Evolutionary conservation across 2,888 invertebrate genomes (phyloP), one percentile per base, ranked within the genome.

Genomic region (Venustoraphidia nigricollis): DNA sequence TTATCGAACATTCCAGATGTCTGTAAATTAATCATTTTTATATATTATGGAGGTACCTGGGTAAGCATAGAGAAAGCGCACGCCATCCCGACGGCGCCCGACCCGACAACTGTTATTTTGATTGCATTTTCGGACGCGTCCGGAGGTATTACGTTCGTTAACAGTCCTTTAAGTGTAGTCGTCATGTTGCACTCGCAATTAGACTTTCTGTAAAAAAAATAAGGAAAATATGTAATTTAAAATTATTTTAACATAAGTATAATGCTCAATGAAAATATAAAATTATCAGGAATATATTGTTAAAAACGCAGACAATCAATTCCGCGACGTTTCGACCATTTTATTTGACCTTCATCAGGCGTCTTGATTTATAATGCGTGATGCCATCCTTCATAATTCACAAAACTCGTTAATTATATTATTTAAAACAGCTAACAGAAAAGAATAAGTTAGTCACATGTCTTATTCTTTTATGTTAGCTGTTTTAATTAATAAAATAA

Each of bases 51-150:
- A 43, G 52, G 54, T 61, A 76, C 77, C 69, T 78, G 75, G 27
- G 75, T 72, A 41, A 80, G 66, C 48, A 79, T 67, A 38, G 72
- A 66, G 59, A 73, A 77, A 41, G 73, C 75, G 56, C 73, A 69
- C 1, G 78, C 74, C 66, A 78, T 72, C 43, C 80, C 81, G 50
- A 81, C 78, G 59, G 69, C 70, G 36, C 80, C 80, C 11, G 75
- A 71, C 6, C 80, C 80, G n/a, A 81, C 75, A 46, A 81, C 64
- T 36, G 77, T 72, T 48, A 80, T 68, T 63, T 77, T 78, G 55
- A 64, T 65, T 27, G 64, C 63, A 51, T 62, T 62, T 50, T 57
- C 57, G 34, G 60, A 58, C 8, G 64, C 62, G 11, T 52, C 63
- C 58, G 55, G 61, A 60, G 47, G 52, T 42, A 53, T 50, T 9